Conservation (phyloP, 2,797 vertebrate species). For the Heteromormyrus szaboi region DNA sequence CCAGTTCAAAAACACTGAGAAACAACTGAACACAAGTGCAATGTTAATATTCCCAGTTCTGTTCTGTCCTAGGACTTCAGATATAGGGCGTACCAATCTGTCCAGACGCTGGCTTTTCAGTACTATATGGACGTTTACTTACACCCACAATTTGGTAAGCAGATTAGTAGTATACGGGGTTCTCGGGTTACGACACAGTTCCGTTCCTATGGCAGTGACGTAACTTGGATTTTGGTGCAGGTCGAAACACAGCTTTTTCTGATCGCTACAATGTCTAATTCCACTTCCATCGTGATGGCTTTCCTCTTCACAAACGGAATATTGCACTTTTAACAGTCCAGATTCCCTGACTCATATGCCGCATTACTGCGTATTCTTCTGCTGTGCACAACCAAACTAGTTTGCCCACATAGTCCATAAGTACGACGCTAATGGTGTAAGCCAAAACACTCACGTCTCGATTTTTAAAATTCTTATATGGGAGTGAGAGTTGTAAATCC, state of each 20-base stretch:
- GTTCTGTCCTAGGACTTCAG: not conserved
- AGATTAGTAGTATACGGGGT: not conserved
- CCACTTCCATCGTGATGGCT: not conserved
- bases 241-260: not conserved
- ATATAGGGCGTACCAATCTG: not conserved
- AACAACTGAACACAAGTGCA: not conserved
- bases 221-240: not conserved
- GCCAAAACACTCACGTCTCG: not conserved
- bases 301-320: not conserved
- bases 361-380: not conserved
- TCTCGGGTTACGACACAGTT: not conserved
- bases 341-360: not conserved
- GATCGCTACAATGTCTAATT: not conserved
- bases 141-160: not conserved
- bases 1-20: not conserved
- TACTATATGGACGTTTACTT: not conserved
- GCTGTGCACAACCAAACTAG: not conserved
- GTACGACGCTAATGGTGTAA: not conserved
- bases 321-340: not conserved
- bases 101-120: not conserved
- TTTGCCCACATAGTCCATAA: not conserved
- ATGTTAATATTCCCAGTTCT: not conserved
- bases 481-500: not conserved
- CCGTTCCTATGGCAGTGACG: not conserved
- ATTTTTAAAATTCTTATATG: not conserved